Evolutionary conservation across 2,797 vertebrate species (phyloP).

Genomic region (Onychomys arenicola): DNA sequence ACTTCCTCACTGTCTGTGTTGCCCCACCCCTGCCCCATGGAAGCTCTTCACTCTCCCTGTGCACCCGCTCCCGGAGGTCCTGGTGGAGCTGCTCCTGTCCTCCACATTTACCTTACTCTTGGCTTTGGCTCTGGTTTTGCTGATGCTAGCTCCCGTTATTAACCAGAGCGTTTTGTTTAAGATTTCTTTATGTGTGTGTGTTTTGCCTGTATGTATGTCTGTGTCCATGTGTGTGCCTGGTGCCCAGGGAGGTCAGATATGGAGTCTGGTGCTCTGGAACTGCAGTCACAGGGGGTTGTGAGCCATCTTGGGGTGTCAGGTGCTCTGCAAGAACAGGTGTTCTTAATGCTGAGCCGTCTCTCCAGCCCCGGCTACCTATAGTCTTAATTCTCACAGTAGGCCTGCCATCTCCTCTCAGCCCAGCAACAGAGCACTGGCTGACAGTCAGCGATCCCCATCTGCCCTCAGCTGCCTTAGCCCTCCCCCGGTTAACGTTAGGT

Average conservation of each 20-base stretch:
- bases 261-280: neutral
- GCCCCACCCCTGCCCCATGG: neutral
- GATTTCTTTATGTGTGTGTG: neutral
- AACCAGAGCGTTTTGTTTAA: neutral
- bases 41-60: neutral
- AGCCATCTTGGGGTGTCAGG: neutral
- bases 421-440: neutral
- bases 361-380: neutral
- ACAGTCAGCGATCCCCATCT: neutral
- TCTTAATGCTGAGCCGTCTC: neutral
- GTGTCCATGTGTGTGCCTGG: neutral
- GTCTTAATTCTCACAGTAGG: neutral
- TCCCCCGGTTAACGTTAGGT: slow-evolving; percentile 29
- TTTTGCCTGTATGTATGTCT: neutral
- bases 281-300: neutral
- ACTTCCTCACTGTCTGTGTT: neutral
- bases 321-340: no score
- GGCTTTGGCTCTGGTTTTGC: slow-evolving; percentile 15
- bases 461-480: neutral
- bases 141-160: neutral
- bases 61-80: neutral
- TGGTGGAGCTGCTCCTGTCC: neutral
- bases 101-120: neutral
- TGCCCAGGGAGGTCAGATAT: neutral
- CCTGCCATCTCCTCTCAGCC: neutral